Evolutionary conservation across 2,113 vertebrate genomes (phyloP).

Genomic region (Theropithecus gelada): DNA sequence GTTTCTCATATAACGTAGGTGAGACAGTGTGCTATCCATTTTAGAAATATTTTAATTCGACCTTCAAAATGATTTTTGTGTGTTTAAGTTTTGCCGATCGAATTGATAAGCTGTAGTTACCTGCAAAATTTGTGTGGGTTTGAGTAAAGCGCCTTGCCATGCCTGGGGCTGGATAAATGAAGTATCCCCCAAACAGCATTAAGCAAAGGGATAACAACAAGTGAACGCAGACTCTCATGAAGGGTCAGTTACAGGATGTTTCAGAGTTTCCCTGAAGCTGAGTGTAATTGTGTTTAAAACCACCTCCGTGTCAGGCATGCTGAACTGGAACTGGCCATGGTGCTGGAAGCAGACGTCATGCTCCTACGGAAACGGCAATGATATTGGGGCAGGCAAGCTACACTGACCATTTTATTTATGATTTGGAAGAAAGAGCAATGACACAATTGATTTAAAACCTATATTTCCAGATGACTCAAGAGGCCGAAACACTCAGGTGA

Average conservation of each 20-base stretch:
- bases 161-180: background rate
- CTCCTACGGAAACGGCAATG: fast-evolving
- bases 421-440: background rate
- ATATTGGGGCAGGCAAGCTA: fast-evolving
- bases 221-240: background rate
- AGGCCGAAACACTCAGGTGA: fast-evolving
- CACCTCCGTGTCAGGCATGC: fast-evolving
- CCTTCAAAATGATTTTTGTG: background rate
- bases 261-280: background rate
- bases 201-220: background rate
- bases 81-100: background rate
- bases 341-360: fast-evolving
- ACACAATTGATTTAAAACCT: background rate
- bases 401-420: background rate
- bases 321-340: background rate
- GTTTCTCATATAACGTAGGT: fast-evolving
- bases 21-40: background rate
- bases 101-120: background rate
- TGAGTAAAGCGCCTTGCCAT: fast-evolving
- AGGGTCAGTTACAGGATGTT: background rate
- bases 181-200: fast-evolving
- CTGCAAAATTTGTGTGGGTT: background rate
- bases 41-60: background rate
- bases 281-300: background rate
- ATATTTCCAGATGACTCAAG: background rate